Percentiles rank a stretch among this genome's conserved stretches.
phyloP scores from a whole-genome alignment of 2,113 vertebrate genomes.

The Gallinago media region DNA sequence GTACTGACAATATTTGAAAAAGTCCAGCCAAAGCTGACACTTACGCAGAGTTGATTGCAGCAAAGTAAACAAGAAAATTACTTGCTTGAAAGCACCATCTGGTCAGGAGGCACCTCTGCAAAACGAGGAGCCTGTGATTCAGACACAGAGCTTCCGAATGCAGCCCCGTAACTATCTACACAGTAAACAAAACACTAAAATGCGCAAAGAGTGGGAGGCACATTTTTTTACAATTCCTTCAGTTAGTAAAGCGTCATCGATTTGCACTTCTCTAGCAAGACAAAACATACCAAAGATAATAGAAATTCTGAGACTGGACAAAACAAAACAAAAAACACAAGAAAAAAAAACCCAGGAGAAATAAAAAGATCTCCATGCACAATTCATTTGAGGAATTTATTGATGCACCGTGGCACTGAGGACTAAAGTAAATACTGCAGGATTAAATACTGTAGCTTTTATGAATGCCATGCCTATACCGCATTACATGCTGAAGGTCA shows the following conservation, averaged over 20 bases:
- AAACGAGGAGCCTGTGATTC: neutral
- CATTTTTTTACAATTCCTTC: neutral
- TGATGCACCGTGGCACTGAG: neutral
- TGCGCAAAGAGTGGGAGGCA: neutral
- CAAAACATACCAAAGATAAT: neutral
- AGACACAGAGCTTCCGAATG: neutral
- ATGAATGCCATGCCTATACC: neutral
- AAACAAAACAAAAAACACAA: neutral
- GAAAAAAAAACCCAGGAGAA: neutral
- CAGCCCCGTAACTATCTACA: neutral
- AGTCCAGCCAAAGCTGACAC: neutral
- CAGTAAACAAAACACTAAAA: neutral
- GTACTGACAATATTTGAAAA: neutral
- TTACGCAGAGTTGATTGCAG: neutral
- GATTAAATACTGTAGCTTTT: neutral
- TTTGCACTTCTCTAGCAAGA: neutral
- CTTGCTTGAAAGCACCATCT: slow-evolving; percentile 10
- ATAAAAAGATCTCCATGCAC: neutral
- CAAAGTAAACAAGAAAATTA: slow-evolving; percentile 31
- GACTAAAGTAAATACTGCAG: neutral
- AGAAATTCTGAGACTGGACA: neutral
- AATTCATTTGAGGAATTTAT: neutral
- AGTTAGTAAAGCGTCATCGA: neutral
- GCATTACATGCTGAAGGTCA: neutral
- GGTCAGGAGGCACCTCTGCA: neutral